Percentiles rank a stretch among this genome's conserved stretches.
Evolutionary conservation across 1,140 invertebrate genomes (phyloP).

Genomic region (Neodiprion virginianus): DNA sequence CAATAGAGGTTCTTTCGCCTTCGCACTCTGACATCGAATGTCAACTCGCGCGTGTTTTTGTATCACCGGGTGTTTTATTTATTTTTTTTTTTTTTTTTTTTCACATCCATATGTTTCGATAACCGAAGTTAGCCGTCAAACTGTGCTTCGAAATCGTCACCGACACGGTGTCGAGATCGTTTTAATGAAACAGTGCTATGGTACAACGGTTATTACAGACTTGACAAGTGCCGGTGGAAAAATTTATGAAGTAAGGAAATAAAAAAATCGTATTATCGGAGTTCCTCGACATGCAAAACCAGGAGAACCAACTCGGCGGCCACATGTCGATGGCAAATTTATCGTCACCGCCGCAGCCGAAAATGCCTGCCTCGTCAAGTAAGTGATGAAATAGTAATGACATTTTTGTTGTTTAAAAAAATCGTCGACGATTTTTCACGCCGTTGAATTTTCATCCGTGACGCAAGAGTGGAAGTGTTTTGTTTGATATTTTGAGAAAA

Average conservation of each 20-base stretch:
- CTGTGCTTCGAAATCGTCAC: no score
- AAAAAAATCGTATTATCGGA: background rate
- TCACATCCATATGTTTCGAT: background rate
- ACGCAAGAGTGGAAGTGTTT: no score
- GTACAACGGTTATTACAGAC: background rate
- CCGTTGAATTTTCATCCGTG: no score
- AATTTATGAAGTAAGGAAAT: background rate
- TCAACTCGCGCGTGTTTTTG: no score
- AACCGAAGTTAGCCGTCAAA: background rate
- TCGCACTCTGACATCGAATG: background rate
- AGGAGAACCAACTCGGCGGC: conserved; percentile 38
- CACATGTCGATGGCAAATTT: conserved; percentile 31
- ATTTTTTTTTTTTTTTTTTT: background rate
- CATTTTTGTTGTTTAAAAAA: background rate
- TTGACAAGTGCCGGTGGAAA: conserved; percentile 20
- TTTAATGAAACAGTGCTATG: no score
- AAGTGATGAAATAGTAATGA: conserved; percentile 32
- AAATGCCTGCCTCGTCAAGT: conserved; percentile 50
- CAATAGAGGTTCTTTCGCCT: conserved; percentile 7
- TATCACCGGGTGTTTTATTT: background rate
- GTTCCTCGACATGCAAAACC: conserved; percentile 37
- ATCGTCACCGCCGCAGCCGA: conserved; percentile 27
- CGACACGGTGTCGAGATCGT: no score
- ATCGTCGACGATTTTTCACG: no score
- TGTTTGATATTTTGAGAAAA: no score